phyloP scores from a whole-genome alignment of 2,797 vertebrate species.

The Eidolon dupreanum region DNA sequence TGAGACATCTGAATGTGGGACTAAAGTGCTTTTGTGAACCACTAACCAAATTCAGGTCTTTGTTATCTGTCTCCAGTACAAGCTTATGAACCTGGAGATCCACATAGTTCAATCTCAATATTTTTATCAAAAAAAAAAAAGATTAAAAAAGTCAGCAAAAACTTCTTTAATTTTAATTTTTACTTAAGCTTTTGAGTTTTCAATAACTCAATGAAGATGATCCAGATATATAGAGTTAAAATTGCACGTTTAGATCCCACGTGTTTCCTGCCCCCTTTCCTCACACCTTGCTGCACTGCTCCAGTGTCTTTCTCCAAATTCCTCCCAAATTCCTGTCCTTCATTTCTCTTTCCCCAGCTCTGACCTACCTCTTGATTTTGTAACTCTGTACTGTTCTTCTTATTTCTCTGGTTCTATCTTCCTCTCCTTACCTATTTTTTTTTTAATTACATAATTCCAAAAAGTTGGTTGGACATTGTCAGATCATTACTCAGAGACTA shows the following conservation, averaged over 20 bases:
- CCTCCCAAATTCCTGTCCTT: neutral
- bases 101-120: neutral
- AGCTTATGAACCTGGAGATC: neutral
- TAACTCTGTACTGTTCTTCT: neutral
- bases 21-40: neutral
- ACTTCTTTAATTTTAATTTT: neutral
- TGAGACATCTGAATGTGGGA: neutral
- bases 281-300: neutral
- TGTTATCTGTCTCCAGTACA: neutral
- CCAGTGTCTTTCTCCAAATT: neutral
- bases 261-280: neutral
- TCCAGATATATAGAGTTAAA: neutral
- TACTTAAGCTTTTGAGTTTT: neutral
- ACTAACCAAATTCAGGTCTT: neutral
- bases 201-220: neutral
- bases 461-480: neutral
- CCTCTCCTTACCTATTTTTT: neutral
- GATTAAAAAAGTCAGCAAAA: neutral
- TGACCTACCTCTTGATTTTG: neutral
- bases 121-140: slow-evolving; percentile 15
- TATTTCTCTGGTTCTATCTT: neutral
- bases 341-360: neutral
- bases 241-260: neutral
- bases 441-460: neutral
- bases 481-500: neutral